These are phyloP conservation scores for Brachyopa scutellaris DNA, from an alignment of 2,888 invertebrate species.

Conservation along the genomic window DNA sequence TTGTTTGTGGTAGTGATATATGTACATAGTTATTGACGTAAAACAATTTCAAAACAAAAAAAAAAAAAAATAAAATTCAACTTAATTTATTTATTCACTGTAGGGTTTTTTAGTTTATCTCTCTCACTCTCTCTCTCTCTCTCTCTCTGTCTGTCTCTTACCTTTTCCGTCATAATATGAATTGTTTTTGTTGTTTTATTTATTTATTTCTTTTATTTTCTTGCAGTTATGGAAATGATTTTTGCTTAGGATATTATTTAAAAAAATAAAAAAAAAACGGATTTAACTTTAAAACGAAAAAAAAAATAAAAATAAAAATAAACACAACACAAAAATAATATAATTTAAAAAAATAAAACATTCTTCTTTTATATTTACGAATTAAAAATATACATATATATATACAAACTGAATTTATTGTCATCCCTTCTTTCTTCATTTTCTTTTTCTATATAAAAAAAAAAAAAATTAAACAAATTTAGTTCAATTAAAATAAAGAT, in stretches of 20 bases:
- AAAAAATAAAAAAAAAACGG: constrained; percentile 48
- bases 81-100: constrained; percentile 14
- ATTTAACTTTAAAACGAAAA: constrained; percentile 48
- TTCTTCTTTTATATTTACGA: constrained; percentile 28
- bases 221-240: constrained; percentile 72
- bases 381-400: constrained; percentile 29
- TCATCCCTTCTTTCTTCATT: constrained; percentile 52
- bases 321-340: constrained; percentile 14
- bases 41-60: not conserved
- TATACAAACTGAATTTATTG: constrained; percentile 54
- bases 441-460: constrained; percentile 42
- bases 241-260: constrained; percentile 70
- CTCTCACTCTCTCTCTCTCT: constrained; percentile 1
- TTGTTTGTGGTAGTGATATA: constrained; percentile 10
- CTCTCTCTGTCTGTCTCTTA: not conserved
- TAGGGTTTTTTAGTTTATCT: not conserved
- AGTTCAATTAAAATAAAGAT: constrained; percentile 55
- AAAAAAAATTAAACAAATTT: constrained; percentile 21
- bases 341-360: constrained; percentile 11
- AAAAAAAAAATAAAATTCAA: not conserved
- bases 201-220: constrained; percentile 64
- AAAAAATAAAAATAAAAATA: constrained; percentile 7
- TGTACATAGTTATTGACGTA: not conserved
- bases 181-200: constrained; percentile 50
- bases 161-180: not conserved